Evolutionary conservation across 2,888 invertebrate genomes (phyloP).

Genomic region (Heteromyza rotundicornis): DNA sequence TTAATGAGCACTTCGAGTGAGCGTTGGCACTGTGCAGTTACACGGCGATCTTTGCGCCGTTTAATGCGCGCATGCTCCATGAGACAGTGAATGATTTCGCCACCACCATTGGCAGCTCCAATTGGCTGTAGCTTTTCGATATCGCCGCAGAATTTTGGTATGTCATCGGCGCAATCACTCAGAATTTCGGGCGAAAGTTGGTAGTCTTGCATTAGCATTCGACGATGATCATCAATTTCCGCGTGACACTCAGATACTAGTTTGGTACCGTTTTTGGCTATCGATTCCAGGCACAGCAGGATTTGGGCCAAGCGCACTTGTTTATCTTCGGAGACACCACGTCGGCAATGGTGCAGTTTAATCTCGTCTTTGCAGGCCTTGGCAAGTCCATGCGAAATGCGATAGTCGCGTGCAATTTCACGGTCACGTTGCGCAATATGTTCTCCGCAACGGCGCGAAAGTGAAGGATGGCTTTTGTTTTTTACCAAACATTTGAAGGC

Average conservation of each 20-base stretch:
- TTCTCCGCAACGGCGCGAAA: slow-evolving; percentile 77
- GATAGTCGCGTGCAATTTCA: slow-evolving; percentile 88
- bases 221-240: slow-evolving; percentile 91
- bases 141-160: slow-evolving; percentile 75
- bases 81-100: slow-evolving; percentile 92
- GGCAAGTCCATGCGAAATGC: slow-evolving; percentile 85
- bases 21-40: slow-evolving; percentile 75
- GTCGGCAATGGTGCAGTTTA: slow-evolving; percentile 81
- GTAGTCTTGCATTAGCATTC: slow-evolving; percentile 91
- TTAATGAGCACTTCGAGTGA: slow-evolving; percentile 82
- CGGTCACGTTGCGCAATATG: slow-evolving; percentile 86
- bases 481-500: slow-evolving; percentile 89
- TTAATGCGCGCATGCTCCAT: slow-evolving; percentile 84
- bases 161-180: slow-evolving; percentile 83
- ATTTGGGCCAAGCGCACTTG: slow-evolving; percentile 88
- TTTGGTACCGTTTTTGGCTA: slow-evolving; percentile 73
- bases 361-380: slow-evolving; percentile 91
- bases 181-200: slow-evolving; percentile 92
- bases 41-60: slow-evolving; percentile 67
- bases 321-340: slow-evolving; percentile 80
- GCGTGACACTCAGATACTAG: slow-evolving; percentile 79
- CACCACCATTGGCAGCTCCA: slow-evolving; percentile 65
- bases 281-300: slow-evolving; percentile 88
- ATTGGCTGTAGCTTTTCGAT: slow-evolving; percentile 65
- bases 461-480: slow-evolving; percentile 75